Evolutionary conservation across 2,113 vertebrate species (phyloP).

Genomic region (Oryzias curvinotus): DNA sequence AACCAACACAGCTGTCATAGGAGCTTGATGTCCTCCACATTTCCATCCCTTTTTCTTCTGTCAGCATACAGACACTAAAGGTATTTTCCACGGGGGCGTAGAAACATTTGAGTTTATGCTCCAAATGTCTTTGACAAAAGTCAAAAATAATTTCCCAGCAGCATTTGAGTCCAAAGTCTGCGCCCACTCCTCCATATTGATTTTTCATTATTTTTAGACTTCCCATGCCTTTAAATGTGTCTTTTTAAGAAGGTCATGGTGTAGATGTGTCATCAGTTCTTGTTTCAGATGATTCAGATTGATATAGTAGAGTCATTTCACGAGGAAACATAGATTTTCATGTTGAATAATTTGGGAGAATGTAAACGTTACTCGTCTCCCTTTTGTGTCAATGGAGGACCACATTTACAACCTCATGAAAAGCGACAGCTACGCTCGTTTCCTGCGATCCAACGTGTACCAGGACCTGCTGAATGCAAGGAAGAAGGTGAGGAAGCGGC

Average conservation of each 20-base stretch:
- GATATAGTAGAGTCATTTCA: conserved; percentile 28
- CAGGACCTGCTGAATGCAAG: conserved; percentile 94
- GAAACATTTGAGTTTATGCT: no score
- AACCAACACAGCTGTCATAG: no score
- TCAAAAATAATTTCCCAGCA: no score
- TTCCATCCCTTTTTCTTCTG: no score
- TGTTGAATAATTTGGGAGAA: background rate
- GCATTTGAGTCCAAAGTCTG: no score
- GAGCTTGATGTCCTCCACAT: no score
- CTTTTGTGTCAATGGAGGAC: conserved; percentile 77
- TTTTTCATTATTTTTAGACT: no score
- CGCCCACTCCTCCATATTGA: no score
- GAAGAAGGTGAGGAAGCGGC: conserved; percentile 86
- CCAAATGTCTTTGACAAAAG: no score
- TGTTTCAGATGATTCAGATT: conserved; percentile 26
- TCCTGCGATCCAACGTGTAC: conserved; percentile 95
- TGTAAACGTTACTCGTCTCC: background rate
- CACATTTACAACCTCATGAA: conserved; percentile 99
- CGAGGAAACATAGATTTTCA: conserved; percentile 17
- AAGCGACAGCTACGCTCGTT: conserved; percentile 96
- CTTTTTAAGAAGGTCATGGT: conserved; percentile 1
- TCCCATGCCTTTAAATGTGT: conserved; percentile 10
- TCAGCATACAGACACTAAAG: no score
- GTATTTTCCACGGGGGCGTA: no score
- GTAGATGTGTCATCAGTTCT: conserved; percentile 27